Base-by-base conservation (phyloP, 2,113 vertebrate genomes). In the Malurus cyaneus region DNA sequence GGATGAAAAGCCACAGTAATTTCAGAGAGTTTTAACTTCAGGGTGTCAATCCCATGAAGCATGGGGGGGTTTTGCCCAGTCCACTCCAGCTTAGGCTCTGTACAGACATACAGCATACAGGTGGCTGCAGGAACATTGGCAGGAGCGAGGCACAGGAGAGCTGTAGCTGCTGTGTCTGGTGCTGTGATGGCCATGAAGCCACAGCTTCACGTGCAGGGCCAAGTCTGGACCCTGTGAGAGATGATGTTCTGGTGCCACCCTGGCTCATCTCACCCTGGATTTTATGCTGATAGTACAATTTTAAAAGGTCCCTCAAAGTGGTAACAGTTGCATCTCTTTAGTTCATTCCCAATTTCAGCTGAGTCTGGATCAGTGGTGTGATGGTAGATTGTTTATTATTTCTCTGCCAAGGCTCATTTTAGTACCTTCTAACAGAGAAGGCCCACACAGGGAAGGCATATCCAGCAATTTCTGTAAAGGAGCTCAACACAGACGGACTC, bases 191-290 rank as follows among this genome's bases (percentile, higher is more conserved):
- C 36, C 76, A 49, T 0, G 2, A 60, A 82, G n/a, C 12, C 2
- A 3, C 18, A 18, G 4, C 7, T 12, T 65, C 20, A 29, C 15
- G 3, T 0, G 2, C 14, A 57, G 19, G 18, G 18, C 18, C 34
- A 69, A 0, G 21, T 36, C 24, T 7, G 12, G 52, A 42, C 15
- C 24, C 61, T 34, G 9, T 16, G 54, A 65, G 34, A 26, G 29
- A 12, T 64, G 81, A 60, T 21, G 21, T 41, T 65, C n/a, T 72
- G 25, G 12, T 14, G 26, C 17, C 34, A 36, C 18, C n/a, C 53
- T 50, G 65, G 18, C 14, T 56, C 73, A 52, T 60, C 52, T 47
- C 57, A 49, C 24, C 26, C 28, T 2, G 1, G 36, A 25, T 86
- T 41, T 53, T 52, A 71, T 5, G 17, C 23, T 1, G 0, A 64